Conservation (phyloP, 2,113 vertebrate genomes). For the Arenaria interpres region DNA sequence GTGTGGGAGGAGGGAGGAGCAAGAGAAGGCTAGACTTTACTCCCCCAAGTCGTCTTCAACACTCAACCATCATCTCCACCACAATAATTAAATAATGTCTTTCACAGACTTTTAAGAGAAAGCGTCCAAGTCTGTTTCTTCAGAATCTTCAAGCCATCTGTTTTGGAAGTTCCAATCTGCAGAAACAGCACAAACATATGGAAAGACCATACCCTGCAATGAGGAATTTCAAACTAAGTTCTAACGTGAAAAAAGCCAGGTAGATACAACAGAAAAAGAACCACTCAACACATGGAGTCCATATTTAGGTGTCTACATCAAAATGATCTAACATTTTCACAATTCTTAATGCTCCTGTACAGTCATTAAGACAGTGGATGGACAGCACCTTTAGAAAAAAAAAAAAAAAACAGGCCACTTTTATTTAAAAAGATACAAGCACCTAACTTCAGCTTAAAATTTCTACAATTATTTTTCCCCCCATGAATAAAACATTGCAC, state of each 20-base stretch:
- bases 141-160: conserved; percentile 51
- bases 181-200: conserved; percentile 53
- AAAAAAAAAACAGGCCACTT: background rate
- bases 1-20: background rate
- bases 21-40: background rate
- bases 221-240: conserved; percentile 19
- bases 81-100: conserved; percentile 23
- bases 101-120: background rate
- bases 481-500: background rate
- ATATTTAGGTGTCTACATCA: background rate
- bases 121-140: conserved; percentile 36
- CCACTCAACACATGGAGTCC: background rate
- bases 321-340: background rate
- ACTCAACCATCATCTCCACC: background rate
- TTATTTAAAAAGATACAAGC: background rate
- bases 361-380: background rate
- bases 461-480: background rate
- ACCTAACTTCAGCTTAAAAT: background rate
- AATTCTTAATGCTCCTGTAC: background rate
- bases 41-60: background rate
- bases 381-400: background rate
- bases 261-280: conserved; percentile 2
- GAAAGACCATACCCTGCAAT: background rate
- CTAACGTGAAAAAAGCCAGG: conserved; percentile 2
- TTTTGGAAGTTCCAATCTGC: conserved; percentile 51